phyloP scores from a whole-genome alignment of 2,113 vertebrate species.

The Toxotes chatareus region DNA sequence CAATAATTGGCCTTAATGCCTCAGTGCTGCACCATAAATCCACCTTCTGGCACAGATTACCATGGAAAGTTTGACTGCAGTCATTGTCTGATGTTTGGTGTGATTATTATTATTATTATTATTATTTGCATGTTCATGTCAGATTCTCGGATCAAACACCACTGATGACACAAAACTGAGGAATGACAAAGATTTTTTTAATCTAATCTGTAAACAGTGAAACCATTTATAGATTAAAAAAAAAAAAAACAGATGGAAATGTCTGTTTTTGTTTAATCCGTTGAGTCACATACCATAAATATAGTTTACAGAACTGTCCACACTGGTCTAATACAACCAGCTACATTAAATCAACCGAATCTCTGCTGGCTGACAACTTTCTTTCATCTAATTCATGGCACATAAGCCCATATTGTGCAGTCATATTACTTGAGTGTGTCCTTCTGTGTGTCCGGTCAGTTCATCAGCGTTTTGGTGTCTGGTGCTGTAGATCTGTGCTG shows the following conservation, averaged over 20 bases:
- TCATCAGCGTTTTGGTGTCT: slow-evolving; percentile 1
- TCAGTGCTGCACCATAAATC: slow-evolving; percentile 49
- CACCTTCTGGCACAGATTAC: slow-evolving; percentile 55
- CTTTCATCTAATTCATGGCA: background rate
- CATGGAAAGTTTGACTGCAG: slow-evolving; percentile 43
- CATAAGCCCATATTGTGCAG: background rate
- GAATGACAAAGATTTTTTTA: background rate
- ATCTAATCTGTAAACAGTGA: no score
- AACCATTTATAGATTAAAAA: no score
- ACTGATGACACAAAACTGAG: background rate
- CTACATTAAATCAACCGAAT: no score
- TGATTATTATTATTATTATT: background rate
- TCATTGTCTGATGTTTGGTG: slow-evolving; percentile 15
- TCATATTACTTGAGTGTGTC: background rate
- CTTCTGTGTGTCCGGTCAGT: background rate
- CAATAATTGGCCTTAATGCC: slow-evolving; percentile 58
- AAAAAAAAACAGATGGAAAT: background rate
- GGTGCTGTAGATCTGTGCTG: slow-evolving; percentile 16
- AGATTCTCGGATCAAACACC: background rate
- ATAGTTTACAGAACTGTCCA: background rate
- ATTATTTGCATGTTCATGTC: slow-evolving; percentile 4
- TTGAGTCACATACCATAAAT: background rate
- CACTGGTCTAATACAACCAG: no score
- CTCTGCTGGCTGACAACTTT: background rate
- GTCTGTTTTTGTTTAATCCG: background rate